Base-by-base conservation (phyloP, 2,797 vertebrate species). In the Cryptoprocta ferox region DNA sequence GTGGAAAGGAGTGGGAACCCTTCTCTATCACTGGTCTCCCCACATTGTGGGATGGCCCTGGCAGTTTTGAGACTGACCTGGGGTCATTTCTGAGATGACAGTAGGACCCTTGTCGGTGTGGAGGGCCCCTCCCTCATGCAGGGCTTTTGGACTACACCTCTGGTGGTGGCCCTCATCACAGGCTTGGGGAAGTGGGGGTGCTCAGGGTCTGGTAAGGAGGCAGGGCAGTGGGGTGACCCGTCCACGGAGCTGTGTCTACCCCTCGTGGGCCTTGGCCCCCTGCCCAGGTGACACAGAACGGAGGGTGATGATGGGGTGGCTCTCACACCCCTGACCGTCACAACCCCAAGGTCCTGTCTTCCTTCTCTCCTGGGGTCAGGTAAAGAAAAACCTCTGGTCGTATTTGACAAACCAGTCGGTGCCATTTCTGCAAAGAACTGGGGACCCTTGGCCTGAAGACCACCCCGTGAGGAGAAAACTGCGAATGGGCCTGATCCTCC, bases 401-500 rank as follows among this genome's bases (percentile, higher is more conserved):
- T 98, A 99, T 24, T 93, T 99, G 97, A 84, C 32, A 26, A 66
- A 80, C 48, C 73, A 81, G 0, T 85, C 99, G 76, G 73, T 0
- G 7, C 98, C 98, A 11, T 98, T 99, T 92, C 16, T 99, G 73
- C 30, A 59, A 0, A 96, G 92, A 4, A 21, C 0, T 2, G 6
- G 6, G 8, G 95, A 98, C 0, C 9, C 30, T 0, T 30, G 94
- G 0, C 79, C 76, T 2, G 79, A 89, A 12, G 63, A 65, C 1
- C 0, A 0, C 1, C 98, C 98, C 1, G 92, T 99, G 45, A 6
- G 92, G 48, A 99, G 98, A 3, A 98, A 94, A 6, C 30, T 99
- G 75, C 98, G 96, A 19, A 98, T 99, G 32, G 99, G 99, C 7
- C 83, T 99, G 42, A 97, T 99, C 53, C 91, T 98, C 93, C 95